phyloP scores from a whole-genome alignment of 2,888 invertebrate genomes.

The Ochropleura plecta region DNA sequence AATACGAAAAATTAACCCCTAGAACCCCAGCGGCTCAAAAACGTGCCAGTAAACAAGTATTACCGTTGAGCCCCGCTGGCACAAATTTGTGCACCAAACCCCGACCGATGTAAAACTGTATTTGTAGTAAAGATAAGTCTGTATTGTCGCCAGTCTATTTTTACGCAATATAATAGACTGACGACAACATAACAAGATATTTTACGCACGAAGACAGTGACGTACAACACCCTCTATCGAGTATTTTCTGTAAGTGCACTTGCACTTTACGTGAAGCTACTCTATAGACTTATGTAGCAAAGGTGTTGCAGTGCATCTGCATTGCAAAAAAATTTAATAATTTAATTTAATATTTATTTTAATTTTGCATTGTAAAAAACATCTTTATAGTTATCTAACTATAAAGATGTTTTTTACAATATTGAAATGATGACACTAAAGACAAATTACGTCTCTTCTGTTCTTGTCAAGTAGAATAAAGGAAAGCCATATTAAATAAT shows the following conservation, averaged over 20 bases:
- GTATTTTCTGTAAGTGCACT: not conserved
- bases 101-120: no score
- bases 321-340: no score
- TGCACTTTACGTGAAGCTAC: not conserved
- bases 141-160: no score
- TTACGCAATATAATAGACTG: not conserved
- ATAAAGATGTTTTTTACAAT: not conserved
- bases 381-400: no score
- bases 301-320: not conserved
- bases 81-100: no score
- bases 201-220: not conserved
- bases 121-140: no score
- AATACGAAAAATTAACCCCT: no score
- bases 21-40: no score
- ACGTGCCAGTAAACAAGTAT: no score
- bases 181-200: not conserved
- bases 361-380: no score
- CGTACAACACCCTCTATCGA: not conserved
- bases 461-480: not conserved
- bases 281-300: not conserved
- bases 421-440: not conserved
- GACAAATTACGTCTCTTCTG: not conserved
- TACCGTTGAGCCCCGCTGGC: no score
- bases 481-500: not conserved
- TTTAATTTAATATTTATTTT: no score